Percentiles rank a stretch among this genome's conserved stretches.
phyloP scores from a whole-genome alignment of 2,888 invertebrate genomes.

The Bombylius discolor region DNA sequence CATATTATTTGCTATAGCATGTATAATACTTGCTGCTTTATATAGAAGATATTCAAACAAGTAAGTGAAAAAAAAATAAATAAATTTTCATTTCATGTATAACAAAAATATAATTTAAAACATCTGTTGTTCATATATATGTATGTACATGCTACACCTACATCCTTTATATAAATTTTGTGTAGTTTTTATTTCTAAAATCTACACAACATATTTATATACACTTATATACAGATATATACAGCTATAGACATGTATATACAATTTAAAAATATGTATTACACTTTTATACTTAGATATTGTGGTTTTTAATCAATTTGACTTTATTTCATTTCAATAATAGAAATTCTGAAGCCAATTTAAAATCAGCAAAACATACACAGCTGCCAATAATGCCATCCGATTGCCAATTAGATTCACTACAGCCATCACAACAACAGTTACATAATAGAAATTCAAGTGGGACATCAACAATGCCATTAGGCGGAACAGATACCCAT shows the following conservation, averaged over 20 bases:
- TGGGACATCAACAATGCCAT: slow-evolving; percentile 17
- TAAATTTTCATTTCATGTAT: background rate
- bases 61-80: slow-evolving; percentile 25
- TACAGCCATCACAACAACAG: slow-evolving; percentile 32
- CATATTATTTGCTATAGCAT: slow-evolving; percentile 59
- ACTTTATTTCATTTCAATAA: slow-evolving; percentile 15
- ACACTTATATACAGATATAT: background rate
- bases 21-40: slow-evolving; percentile 60
- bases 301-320: slow-evolving; percentile 11
- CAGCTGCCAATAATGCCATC: slow-evolving; percentile 35
- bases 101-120: background rate
- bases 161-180: no score
- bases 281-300: no score
- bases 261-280: background rate
- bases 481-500: slow-evolving; percentile 37
- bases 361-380: slow-evolving; percentile 37
- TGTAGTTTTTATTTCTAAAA: no score
- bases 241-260: background rate
- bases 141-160: background rate
- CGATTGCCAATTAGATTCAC: slow-evolving; percentile 36
- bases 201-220: background rate
- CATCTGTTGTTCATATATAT: background rate
- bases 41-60: slow-evolving; percentile 48
- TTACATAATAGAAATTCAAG: slow-evolving; percentile 25
- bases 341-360: slow-evolving; percentile 34